Percentiles rank a stretch among this genome's conserved stretches.
These are phyloP conservation scores for Parauchenoglanis punctatus DNA, from an alignment of 2,797 vertebrate species.

Conservation along the genomic window DNA sequence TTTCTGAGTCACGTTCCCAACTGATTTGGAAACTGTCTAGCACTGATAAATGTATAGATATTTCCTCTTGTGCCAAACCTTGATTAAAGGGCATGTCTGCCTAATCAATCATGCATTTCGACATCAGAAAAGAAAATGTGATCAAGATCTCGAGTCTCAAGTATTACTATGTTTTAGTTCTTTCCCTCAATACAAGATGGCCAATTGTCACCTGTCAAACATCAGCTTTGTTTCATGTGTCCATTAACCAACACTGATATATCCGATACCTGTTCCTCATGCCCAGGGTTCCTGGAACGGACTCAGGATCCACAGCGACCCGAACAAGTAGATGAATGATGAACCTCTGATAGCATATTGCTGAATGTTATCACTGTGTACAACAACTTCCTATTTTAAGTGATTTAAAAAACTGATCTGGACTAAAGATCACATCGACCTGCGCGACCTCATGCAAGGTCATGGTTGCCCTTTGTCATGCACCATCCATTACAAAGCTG, in stretches of 20 bases:
- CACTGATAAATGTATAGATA: neutral
- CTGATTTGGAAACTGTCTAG: neutral
- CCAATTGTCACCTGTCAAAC: neutral
- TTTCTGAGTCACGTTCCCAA: neutral
- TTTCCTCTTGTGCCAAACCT: neutral
- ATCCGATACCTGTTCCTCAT: neutral
- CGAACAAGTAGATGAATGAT: neutral
- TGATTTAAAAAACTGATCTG: neutral
- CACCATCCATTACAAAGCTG: neutral
- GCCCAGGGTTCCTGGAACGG: neutral
- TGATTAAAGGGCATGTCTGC: neutral
- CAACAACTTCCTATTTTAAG: neutral
- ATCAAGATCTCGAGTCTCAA: neutral
- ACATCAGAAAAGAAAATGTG: neutral
- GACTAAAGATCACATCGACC: neutral
- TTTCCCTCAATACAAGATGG: neutral
- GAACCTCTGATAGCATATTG: neutral
- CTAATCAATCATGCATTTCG: neutral
- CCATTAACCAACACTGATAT: neutral
- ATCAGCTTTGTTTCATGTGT: neutral
- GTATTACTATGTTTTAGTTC: neutral
- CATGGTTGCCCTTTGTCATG: constrained; percentile 22
- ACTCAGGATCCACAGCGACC: neutral
- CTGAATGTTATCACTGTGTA: neutral
- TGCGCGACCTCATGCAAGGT: constrained; percentile 38